phyloP scores from a whole-genome alignment of 2,888 invertebrate species.

The Perizoma affinitatum region DNA sequence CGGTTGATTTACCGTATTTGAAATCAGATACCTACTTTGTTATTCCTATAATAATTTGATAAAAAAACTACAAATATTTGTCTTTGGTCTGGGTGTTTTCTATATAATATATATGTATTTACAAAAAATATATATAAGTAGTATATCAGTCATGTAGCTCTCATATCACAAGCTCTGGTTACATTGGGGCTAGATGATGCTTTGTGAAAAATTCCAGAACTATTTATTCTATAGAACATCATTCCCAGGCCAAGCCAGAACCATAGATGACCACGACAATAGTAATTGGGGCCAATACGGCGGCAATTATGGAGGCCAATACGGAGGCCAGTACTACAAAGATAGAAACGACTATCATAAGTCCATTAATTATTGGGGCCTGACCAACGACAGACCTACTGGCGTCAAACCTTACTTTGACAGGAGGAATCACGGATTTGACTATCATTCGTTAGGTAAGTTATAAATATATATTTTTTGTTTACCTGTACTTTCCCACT shows the following conservation, averaged over 20 bases:
- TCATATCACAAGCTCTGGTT: no score
- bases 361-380: conserved; percentile 80
- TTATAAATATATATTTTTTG: neutral
- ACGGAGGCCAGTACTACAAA: conserved; percentile 69
- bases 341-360: conserved; percentile 71
- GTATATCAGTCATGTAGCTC: no score
- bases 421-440: conserved; percentile 34
- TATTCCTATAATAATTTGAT: neutral
- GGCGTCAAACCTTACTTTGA: conserved; percentile 55
- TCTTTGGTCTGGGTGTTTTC: no score
- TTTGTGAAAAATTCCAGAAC: no score
- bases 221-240: no score
- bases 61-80: neutral
- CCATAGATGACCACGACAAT: conserved; percentile 64
- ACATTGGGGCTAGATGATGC: no score
- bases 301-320: conserved; percentile 70
- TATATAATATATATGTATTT: no score
- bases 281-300: conserved; percentile 84
- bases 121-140: no score
- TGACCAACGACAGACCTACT: conserved; percentile 59
- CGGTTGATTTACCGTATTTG: no score
- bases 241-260: conserved; percentile 57
- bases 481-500: no score
- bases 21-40: neutral
- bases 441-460: conserved; percentile 29